phyloP scores from a whole-genome alignment of 2,888 invertebrate species.

The Hydraecia micacea region DNA sequence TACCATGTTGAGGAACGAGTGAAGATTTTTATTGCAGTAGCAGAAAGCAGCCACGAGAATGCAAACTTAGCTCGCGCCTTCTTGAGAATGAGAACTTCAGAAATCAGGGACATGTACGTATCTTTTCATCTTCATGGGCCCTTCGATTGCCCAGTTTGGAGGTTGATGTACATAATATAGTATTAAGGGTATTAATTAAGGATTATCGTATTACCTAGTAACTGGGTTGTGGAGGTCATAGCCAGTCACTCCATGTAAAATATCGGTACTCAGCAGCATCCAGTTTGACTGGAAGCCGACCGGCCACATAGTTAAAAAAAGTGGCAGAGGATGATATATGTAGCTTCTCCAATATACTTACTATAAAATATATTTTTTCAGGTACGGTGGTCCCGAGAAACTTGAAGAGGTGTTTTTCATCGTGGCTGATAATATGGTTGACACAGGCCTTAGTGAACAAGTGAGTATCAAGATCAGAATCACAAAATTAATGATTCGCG shows the following conservation, averaged over 20 bases:
- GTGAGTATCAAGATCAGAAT: constrained; percentile 69
- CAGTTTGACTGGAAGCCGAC: background rate
- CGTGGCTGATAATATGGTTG: constrained; percentile 78
- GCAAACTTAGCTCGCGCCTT: constrained; percentile 88
- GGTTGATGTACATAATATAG: background rate
- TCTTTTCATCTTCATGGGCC: background rate
- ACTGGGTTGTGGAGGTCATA: background rate
- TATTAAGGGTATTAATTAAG: background rate
- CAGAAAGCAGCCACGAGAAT: constrained; percentile 82
- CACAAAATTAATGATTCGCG: background rate
- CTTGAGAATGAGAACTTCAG: constrained; percentile 79
- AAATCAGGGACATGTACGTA: constrained; percentile 79
- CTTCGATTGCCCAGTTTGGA: too few relatives aligned
- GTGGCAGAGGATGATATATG: background rate
- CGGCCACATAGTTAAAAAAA: background rate
- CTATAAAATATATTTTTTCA: constrained; percentile 58
- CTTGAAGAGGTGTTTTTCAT: constrained; percentile 78
- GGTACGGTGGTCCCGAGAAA: constrained; percentile 86
- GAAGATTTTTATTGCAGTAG: constrained; percentile 86
- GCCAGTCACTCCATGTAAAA: background rate
- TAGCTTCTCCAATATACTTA: background rate
- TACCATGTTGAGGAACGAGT: constrained; percentile 83
- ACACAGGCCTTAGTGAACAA: constrained; percentile 60
- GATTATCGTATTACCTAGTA: background rate
- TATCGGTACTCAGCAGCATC: too few relatives aligned